Base-by-base conservation (phyloP, 2,113 vertebrate species). In the Channa argus region DNA sequence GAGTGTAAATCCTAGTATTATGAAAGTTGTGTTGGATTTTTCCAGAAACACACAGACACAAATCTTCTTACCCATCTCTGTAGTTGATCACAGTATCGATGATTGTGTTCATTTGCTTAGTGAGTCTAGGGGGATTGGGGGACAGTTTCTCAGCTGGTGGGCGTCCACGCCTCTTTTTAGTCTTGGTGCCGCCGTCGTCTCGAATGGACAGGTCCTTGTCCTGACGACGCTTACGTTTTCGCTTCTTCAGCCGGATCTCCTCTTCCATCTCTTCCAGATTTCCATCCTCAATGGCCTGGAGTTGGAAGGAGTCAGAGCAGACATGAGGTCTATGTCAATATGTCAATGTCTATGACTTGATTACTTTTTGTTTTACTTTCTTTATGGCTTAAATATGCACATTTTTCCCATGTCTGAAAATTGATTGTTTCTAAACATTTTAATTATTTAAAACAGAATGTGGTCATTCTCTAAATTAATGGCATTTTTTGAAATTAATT, bases 191-290 rank as follows among this genome's bases (percentile, higher is more conserved):
- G 4, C 96, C 95, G 7, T 98, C 96, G 3, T 97, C 97, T 60
- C 97, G 94, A 5, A 93, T 89, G 0, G 94, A 94, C 15, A 94
- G 93, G 64, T 98, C 97, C 78, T 98, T 99, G 88, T 98, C 97
- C 64, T 95, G 92, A 0, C 97, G 95, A 92, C 97, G 94, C 93
- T 96, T 94, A 41, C 97, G 96, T 89, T 99, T 99, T 47, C 97
- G 93, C 84, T 98, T 99, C 85, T 99, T 99, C 83, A 98, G 95
- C 41, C 98, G 95, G 41, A 99, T 96, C 82, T 99, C 98, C 89
- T 99, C 98, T 90, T 99, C 98, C 95, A 99, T 98, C 93, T 99
- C 97, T 75, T 99, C 98, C 93, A 99, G 94, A 92, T 99, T 99
- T 60, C 98, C 98, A 87, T 99, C 97, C 93, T 99, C 97, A 5